These are phyloP conservation scores for Chaetops frenatus DNA, from an alignment of 2,113 vertebrate species.

Conservation along the genomic window DNA sequence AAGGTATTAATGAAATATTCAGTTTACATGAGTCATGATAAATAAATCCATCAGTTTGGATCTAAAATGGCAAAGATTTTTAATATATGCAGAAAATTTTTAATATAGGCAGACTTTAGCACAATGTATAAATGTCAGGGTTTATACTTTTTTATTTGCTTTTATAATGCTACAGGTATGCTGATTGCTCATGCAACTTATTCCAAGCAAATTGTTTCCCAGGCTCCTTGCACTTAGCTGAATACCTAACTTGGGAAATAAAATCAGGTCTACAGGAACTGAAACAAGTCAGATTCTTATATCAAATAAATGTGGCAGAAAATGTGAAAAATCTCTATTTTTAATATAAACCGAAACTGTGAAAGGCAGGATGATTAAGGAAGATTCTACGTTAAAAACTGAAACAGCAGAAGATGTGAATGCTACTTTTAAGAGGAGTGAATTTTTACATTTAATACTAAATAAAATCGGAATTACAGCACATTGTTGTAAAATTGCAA, in stretches of 20 bases:
- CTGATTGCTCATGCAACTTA: background rate
- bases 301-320: background rate
- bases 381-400: background rate
- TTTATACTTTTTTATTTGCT: background rate
- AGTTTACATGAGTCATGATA: background rate
- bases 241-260: background rate
- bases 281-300: background rate
- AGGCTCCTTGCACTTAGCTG: background rate
- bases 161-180: background rate
- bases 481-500: background rate
- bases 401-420: background rate
- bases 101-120: background rate
- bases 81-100: background rate
- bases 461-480: background rate
- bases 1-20: constrained; percentile 12
- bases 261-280: background rate
- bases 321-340: background rate
- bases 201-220: background rate
- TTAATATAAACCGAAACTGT: background rate
- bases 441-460: background rate
- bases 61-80: background rate
- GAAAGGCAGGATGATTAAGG: background rate
- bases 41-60: background rate
- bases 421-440: background rate
- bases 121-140: background rate